Evolutionary conservation across 2,888 invertebrate species (phyloP), one percentile per base, ranked within the genome.

Genomic region (Sphaerophoria taeniata): DNA sequence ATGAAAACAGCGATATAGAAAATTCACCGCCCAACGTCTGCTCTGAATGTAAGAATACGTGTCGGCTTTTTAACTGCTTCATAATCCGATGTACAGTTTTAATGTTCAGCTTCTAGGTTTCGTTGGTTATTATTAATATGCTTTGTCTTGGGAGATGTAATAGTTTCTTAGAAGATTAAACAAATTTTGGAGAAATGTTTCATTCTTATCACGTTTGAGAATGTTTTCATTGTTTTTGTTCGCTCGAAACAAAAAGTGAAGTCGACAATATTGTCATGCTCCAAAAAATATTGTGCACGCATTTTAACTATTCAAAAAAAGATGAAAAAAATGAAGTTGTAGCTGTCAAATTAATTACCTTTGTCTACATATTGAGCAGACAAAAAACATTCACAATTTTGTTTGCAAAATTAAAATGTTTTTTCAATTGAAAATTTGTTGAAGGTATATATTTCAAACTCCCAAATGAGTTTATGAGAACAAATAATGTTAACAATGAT

Each of bases 171-270:
- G 60, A 14, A 58, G 49, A 73, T 11, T 55, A 9, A 51, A 69
- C 39, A 16, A 36, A 36, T 33, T 55, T 4, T 63, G 2, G 24
- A 82, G 78, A 83, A 73, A 58, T 49, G 51, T 39, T 73, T 81
- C 80, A 43, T 39, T 33, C 39, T 36, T 63, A 14, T 45, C 56
- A 43, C 51, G 67, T 55, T 73, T 49, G 51, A 51, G 73, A 73
- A 69, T 69, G 77, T 69, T 24, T 24, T 69, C 56, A 77, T 82
- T 77, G 77, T 83, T 81, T 58, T 73, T 43, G 43, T 43, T 76
- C 36, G 71, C 45, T 63, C 61, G 69, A 73, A 78, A 51, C 6
- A 49, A 60, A 60, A 39, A 34, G 0, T 24, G 6, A 60, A 60
- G 60, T 12, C 47, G n/a, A 24, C 47, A 45, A 55, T 76, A 39